Conservation (phyloP, 2,113 vertebrate genomes). For the Bubo blakistoni region DNA sequence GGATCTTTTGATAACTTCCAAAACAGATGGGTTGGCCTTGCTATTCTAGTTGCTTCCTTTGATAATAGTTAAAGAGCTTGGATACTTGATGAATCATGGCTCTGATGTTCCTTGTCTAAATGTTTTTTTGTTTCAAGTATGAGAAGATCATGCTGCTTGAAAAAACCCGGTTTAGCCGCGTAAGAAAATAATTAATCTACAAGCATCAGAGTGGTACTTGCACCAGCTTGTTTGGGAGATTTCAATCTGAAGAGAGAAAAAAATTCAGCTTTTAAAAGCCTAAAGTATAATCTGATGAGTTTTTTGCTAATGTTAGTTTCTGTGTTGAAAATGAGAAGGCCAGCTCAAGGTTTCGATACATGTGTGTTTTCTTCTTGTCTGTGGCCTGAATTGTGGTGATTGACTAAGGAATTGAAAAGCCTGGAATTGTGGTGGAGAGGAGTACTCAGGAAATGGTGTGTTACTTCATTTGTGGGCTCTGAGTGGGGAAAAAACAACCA, state of each 20-base stretch:
- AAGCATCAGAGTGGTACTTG: not conserved
- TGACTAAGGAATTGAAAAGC: not conserved
- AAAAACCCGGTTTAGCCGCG: not conserved
- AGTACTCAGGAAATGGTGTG: not conserved
- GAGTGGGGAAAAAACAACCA: not conserved
- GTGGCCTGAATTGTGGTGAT: not conserved
- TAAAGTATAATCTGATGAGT: not conserved
- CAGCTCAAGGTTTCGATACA: not conserved
- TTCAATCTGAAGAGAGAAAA: not conserved
- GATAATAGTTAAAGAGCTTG: conserved; percentile 1
- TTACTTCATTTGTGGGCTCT: not conserved
- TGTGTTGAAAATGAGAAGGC: not conserved
- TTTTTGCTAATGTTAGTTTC: not conserved
- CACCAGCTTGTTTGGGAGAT: not conserved
- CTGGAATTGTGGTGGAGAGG: not conserved
- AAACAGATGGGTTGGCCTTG: not conserved
- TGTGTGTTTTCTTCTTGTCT: not conserved
- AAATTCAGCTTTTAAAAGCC: not conserved
- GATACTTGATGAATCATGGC: not conserved
- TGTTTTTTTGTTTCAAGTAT: conserved; percentile 1
- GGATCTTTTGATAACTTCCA: not conserved
- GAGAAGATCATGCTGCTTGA: conserved; percentile 1
- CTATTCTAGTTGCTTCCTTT: not conserved
- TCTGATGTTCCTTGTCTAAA: conserved; percentile 17
- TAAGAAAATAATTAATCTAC: conserved; percentile 23